These are phyloP conservation scores for Leptopilina clavipes DNA, from an alignment of 1,140 invertebrate species.

Conservation along the genomic window DNA sequence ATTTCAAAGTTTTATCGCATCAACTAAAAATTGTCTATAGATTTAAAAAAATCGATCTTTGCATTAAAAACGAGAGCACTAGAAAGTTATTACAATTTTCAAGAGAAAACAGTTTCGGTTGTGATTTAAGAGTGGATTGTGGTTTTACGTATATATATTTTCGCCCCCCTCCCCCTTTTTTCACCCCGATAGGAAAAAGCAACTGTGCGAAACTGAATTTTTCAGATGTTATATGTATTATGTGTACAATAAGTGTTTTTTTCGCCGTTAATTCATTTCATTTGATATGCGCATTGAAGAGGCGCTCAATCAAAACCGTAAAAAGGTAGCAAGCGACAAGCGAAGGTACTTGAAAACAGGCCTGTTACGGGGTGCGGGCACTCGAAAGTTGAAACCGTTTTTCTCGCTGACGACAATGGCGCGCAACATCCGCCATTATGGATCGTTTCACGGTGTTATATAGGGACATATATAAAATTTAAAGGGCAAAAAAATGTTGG, in stretches of 20 bases:
- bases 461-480: conserved; percentile 34
- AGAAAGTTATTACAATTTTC: no score
- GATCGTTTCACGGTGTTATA: conserved; percentile 49
- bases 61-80: no score
- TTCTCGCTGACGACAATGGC: conserved; percentile 60
- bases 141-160: no score
- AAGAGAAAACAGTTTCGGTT: neutral
- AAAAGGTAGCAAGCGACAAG: conserved; percentile 61
- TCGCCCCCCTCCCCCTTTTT: neutral
- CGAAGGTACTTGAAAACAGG: conserved; percentile 61
- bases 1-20: no score
- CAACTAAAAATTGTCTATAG: no score
- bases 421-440: conserved; percentile 58
- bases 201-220: conserved; percentile 29
- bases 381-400: conserved; percentile 69
- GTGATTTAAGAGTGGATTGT: neutral
- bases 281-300: conserved; percentile 70
- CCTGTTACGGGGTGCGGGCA: conserved; percentile 38
- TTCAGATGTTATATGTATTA: neutral
- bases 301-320: conserved; percentile 71
- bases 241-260: conserved; percentile 22
- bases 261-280: conserved; percentile 68
- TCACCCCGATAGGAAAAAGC: neutral
- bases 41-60: no score
- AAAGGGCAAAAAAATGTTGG: conserved; percentile 38